Evolutionary conservation across 2,797 vertebrate species (phyloP), one percentile per base, ranked within the genome.

Genomic region (Chlorospingus semifuscus): DNA sequence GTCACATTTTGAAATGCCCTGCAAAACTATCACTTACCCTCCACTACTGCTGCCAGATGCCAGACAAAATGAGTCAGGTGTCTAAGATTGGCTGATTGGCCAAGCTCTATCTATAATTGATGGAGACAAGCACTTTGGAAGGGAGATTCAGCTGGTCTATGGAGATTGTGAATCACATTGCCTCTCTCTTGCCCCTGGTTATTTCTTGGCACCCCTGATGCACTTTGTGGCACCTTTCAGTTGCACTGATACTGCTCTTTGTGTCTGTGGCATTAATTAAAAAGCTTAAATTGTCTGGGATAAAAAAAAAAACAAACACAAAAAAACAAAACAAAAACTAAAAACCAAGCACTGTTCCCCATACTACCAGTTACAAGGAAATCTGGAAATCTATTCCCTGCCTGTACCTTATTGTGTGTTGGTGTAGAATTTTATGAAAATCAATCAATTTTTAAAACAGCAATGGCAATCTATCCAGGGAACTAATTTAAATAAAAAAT

Each of bases 91-190:
- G 83, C 50, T 94, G 93, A 86, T 61, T 86, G 93, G 36, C 79
- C 18, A 30, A 87, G 27, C 36, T 88, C 80, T 72, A 91, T 93
- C 69, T 81, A 90, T 94, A 94, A 93, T 88, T 94, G 85, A 94
- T 94, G 83, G 85, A 94, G 80, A 94, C 90, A 94, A 95, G 32
- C 76, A 71, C 69, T 91, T 94, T 55, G 78, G 85, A 91, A 47
- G n/a, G 86, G 61, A 96, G 61, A 78, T 90, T 88, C 80, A 78
- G 72, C 61, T 83, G 42, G 57, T 90, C 83, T 71, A 2, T 1
- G 3, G 80, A 88, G 90, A 69, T 9, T 72, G 30, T 78, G 85
- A 94, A 87, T 91, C 82, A 71, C 3, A 2, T 81, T 72, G 87
- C 36, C 42, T 65, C 6, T 72, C 53, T 69, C 46, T 84, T 49